A percentile compares a stretch with the other conserved stretches of the same genome.
phyloP scores from a whole-genome alignment of 1,140 invertebrate species.

The Drosophila ohnishii region DNA sequence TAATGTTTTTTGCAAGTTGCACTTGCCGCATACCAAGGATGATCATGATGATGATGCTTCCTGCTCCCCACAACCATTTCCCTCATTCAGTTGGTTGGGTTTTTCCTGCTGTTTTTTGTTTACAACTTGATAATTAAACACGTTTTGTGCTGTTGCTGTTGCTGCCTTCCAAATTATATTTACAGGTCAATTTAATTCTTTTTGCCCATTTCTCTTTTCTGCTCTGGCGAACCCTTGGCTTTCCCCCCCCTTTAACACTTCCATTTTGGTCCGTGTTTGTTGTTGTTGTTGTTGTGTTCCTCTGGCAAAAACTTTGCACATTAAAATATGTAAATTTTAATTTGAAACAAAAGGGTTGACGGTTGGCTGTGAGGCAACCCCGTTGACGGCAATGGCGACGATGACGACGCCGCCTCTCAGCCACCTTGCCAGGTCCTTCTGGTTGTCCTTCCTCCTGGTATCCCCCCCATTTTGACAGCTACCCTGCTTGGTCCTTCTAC shows the following conservation, averaged over 20 bases:
- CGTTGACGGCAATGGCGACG: slow-evolving; percentile 57
- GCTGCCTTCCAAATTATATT: slow-evolving; percentile 76
- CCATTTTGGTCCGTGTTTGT: neutral
- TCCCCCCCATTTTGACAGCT: neutral
- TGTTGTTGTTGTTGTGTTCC: slow-evolving; percentile 35
- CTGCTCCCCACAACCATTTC: neutral
- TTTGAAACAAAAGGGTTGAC: slow-evolving; percentile 82
- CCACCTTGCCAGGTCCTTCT: slow-evolving; percentile 26
- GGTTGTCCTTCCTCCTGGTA: neutral
- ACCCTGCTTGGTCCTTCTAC: neutral
- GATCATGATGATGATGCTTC: slow-evolving; percentile 15
- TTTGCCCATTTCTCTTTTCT: slow-evolving; percentile 48
- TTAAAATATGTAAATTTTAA: slow-evolving; percentile 82
- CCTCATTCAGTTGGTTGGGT: slow-evolving; percentile 4
- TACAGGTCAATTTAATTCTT: slow-evolving; percentile 82
- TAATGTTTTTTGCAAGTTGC: slow-evolving; percentile 31
- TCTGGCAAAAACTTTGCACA: slow-evolving; percentile 75
- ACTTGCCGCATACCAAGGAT: slow-evolving; percentile 29
- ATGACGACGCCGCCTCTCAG: slow-evolving; percentile 51
- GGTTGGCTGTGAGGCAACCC: slow-evolving; percentile 36
- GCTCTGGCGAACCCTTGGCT: slow-evolving; percentile 53
- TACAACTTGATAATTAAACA: slow-evolving; percentile 82
- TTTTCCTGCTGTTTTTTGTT: slow-evolving; percentile 66
- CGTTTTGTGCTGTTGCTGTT: slow-evolving; percentile 59
- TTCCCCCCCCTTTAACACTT: neutral